These are phyloP conservation scores for Morpho deidamia DNA, from an alignment of 2,888 invertebrate genomes.

Conservation along the genomic window DNA sequence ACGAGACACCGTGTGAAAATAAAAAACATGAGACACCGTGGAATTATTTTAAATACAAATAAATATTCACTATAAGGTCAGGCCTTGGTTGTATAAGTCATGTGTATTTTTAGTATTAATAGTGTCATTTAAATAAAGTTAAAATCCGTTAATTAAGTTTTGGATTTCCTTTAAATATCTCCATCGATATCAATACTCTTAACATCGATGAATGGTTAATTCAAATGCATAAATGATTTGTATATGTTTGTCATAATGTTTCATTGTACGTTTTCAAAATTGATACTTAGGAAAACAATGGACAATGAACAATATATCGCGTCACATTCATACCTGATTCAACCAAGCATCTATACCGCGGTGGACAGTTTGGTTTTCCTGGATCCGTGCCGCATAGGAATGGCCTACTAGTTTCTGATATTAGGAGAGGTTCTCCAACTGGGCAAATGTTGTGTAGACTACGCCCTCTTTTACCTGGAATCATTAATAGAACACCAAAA, in stretches of 20 bases:
- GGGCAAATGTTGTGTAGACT: constrained; percentile 89
- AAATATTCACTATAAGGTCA: no score
- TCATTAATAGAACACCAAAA: not conserved
- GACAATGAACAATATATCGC: constrained; percentile 17
- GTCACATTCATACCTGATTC: constrained; percentile 75
- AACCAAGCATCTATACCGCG: constrained; percentile 88
- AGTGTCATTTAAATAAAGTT: no score
- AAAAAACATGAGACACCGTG: no score
- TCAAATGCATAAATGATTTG: no score
- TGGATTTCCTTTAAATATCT: no score
- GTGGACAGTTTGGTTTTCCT: constrained; percentile 91
- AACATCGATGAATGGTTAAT: no score
- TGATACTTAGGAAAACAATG: constrained; percentile 21
- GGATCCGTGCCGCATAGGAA: constrained; percentile 89
- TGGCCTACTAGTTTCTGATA: constrained; percentile 85
- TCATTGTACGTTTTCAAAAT: not conserved
- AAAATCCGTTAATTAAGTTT: no score
- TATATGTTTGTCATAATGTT: not conserved
- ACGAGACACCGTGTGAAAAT: no score
- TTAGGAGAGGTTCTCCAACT: constrained; percentile 84
- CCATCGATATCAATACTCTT: no score
- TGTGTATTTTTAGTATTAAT: no score
- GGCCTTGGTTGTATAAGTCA: no score
- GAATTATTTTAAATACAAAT: no score
- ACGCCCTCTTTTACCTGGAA: constrained; percentile 84